These are phyloP conservation scores for Gavialis gangeticus DNA, from an alignment of 2,113 vertebrate genomes.

Conservation along the genomic window DNA sequence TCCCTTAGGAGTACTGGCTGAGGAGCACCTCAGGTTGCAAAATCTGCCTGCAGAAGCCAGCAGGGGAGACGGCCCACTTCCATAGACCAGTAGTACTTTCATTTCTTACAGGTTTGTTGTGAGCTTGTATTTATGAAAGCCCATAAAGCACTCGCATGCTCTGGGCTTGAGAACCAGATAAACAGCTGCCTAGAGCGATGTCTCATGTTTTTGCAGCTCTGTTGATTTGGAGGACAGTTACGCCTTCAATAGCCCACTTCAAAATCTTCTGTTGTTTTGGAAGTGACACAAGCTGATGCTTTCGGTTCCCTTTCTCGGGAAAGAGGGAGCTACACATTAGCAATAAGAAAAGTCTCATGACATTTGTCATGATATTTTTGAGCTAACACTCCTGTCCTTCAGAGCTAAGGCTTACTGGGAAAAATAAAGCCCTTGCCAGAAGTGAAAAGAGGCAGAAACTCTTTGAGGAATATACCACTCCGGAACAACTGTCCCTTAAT, in stretches of 20 bases:
- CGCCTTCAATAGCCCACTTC: slow-evolving; percentile 6
- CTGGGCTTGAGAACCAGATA: slow-evolving; percentile 7
- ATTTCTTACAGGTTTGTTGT: slow-evolving; percentile 1
- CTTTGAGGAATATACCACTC: background rate
- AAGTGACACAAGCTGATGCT: slow-evolving; percentile 35
- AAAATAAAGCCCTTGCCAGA: slow-evolving; percentile 26
- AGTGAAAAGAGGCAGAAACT: slow-evolving; percentile 25
- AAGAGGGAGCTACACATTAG: background rate
- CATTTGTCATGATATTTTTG: slow-evolving; percentile 15
- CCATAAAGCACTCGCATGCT: slow-evolving; percentile 45
- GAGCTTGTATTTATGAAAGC: slow-evolving; percentile 42
- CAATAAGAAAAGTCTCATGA: slow-evolving; percentile 2
- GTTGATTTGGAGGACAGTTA: slow-evolving; percentile 39
- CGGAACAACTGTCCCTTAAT: slow-evolving; percentile 32
- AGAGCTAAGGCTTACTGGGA: slow-evolving; percentile 18
- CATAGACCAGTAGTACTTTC: background rate
- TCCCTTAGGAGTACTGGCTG: too few relatives aligned
- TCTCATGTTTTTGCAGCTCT: slow-evolving; percentile 29
- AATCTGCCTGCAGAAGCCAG: too few relatives aligned
- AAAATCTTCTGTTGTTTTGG: slow-evolving; percentile 35
- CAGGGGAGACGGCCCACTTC: too few relatives aligned
- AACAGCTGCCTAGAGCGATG: background rate
- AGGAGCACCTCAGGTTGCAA: too few relatives aligned
- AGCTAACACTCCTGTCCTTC: slow-evolving; percentile 40
- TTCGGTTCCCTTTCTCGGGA: slow-evolving; percentile 20